Evolutionary conservation across 2,888 invertebrate species (phyloP), one percentile per base, ranked within the genome.

Genomic region (Ethmia dodecea): DNA sequence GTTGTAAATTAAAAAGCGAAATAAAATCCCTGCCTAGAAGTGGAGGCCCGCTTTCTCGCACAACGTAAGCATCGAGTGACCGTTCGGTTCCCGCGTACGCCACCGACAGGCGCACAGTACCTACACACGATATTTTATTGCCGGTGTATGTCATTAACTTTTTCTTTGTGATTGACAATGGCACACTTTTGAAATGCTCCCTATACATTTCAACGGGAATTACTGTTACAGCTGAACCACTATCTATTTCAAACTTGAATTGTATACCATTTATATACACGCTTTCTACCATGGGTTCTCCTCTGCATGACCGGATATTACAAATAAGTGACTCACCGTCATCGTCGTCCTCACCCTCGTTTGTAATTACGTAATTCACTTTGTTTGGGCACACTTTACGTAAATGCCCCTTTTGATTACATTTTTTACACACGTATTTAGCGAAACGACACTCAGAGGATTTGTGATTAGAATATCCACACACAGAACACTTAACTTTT

Each of bases 391-490:
- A 51, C 49, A 49, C 46, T 22, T 30, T 41, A 8, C 30, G 36
- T 5, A 49, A 24, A 29, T 48, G 49, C 4, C 49, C 49, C 16
- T 45, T 43, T 6, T 13, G 13, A 4, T 45, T 33, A 16, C 53
- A 49, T 27, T 44, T 48, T 33, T 41, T 48, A 29, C 53, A 51
- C 10, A 10, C 38, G 10, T 40, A 48, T 1, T 38, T 45, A 0
- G 33, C 32, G 24, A 45, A 54, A 5, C 47, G 42, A 36, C 55
- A 57, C 27, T 49, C 31, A 1, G 40, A 25, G 0, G 45, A 8
- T 22, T 38, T 37, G 25, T 54, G 57, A 31, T 50, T 54, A 1
- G 13, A 30, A 27, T 28, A 42, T 10, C 53, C 52, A 14, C 52
- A 50, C 33, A 49, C 49, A n/a, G 28, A 13, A 34, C 46, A 53